A percentile compares a stretch with the other conserved stretches of the same genome.
Evolutionary conservation across 2,888 invertebrate genomes (phyloP).

Genomic region (Cremastinae sp.): DNA sequence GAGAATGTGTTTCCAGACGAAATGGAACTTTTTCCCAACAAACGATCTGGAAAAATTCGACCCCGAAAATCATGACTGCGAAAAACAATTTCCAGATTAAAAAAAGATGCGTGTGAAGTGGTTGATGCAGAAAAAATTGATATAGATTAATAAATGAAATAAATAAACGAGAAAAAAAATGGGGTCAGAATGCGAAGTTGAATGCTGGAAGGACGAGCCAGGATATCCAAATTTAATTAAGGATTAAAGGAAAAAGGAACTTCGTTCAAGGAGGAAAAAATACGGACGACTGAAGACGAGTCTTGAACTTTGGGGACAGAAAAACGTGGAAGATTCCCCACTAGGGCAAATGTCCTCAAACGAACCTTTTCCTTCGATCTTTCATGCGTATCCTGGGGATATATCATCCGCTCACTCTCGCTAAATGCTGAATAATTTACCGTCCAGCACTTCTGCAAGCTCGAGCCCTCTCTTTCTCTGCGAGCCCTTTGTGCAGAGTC

Average conservation of each 20-base stretch:
- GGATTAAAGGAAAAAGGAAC: slow-evolving; percentile 7
- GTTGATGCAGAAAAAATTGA: no score
- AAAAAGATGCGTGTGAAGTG: no score
- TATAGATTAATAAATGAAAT: no score
- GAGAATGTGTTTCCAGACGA: no score
- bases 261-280: neutral
- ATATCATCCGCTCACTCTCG: slow-evolving; percentile 13
- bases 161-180: neutral
- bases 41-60: no score
- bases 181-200: neutral
- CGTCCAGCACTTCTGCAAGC: neutral
- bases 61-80: no score
- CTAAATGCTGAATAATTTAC: slow-evolving; percentile 48
- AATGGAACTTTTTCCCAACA: no score
- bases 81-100: no score
- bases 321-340: neutral
- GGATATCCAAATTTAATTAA: neutral
- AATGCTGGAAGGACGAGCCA: neutral
- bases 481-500: neutral
- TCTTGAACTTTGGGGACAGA: neutral
- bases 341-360: slow-evolving; percentile 6
- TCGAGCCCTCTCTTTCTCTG: neutral
- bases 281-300: neutral
- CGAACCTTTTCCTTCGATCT: slow-evolving; percentile 12
- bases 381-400: slow-evolving; percentile 1